Evolutionary conservation across 1,140 invertebrate genomes (phyloP), one percentile per base, ranked within the genome.

Genomic region (Agraylea sexmaculata): DNA sequence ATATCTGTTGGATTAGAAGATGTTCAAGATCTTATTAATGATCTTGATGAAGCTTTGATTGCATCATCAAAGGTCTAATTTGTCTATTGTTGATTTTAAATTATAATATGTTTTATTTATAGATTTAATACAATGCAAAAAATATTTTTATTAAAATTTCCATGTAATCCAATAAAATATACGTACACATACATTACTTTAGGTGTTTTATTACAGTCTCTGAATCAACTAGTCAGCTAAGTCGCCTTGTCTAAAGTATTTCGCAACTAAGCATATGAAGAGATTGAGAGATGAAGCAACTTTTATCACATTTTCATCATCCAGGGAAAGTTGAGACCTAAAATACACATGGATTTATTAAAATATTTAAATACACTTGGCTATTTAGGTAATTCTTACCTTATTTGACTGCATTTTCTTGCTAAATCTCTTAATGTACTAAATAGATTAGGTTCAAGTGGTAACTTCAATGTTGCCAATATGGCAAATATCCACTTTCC

Each of bases 1-100:
- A 59, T 98, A 4, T 96, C 92, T 1, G 80, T 97, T 25, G 93
- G 94, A 4, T 64, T 97, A 5, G 94, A 98, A 69, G 78, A 87
- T 49, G 66, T 73, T 6, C 71, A 83, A 23, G 93, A 97, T 70
- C 67, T 98, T 8, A 76, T 96, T 18, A 60, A 68, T n/a, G 94
- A 98, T 67, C 54, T 98, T 4, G 76, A 87, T 43, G 75, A 87
- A 62, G 91, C 90, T 16, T 63, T 87, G 1, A 63, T 48, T 28
- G 51, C 43, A 18, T 54, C 56, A 8, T 30, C 47, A 16, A 49
- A 43, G 31, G 30, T 30, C 16, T 40, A 43, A 43, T 31, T 7
- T 25, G n/a, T 25, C 7, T 25, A 25, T 7, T 25, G n/a, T 25
- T 25, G 23, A 6, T 25, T 7, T 25, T 7, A 6, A 25, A 25